These are phyloP conservation scores for Falco novaeseelandiae DNA, from an alignment of 2,797 vertebrate genomes.

Conservation along the genomic window DNA sequence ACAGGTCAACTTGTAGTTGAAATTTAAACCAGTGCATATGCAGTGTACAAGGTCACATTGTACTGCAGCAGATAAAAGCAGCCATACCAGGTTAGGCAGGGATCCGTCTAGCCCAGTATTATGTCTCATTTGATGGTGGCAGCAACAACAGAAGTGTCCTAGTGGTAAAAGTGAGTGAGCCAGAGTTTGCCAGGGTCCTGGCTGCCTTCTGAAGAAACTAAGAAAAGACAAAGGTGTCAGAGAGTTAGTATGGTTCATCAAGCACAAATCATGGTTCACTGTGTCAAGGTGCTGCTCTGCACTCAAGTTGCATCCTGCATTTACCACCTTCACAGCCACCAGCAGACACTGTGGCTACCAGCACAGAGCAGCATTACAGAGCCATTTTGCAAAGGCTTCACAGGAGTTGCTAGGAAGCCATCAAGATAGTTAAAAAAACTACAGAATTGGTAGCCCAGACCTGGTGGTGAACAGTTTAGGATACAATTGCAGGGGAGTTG, in stretches of 20 bases:
- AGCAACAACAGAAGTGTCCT: neutral
- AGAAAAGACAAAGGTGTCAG: neutral
- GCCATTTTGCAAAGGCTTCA: neutral
- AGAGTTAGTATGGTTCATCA: neutral
- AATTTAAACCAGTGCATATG: neutral
- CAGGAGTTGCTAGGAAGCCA: neutral
- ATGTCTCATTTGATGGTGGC: neutral
- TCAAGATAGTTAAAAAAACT: neutral
- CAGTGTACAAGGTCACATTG: neutral
- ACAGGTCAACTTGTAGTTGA: neutral
- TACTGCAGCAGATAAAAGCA: neutral
- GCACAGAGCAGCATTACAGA: neutral
- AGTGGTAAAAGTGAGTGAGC: neutral
- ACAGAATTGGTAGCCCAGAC: neutral
- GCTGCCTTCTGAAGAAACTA: neutral
- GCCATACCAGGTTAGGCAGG: neutral
- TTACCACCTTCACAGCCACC: neutral
- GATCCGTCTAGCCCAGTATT: neutral
- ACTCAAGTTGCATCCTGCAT: accelerated
- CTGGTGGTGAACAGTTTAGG: neutral
- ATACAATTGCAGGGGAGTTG: neutral
- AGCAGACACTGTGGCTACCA: neutral
- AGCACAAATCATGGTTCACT: neutral
- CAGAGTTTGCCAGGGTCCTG: neutral
- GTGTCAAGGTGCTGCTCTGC: neutral